Conservation (phyloP, 2,888 invertebrate species). For the Caenorhabditis imperialis region DNA sequence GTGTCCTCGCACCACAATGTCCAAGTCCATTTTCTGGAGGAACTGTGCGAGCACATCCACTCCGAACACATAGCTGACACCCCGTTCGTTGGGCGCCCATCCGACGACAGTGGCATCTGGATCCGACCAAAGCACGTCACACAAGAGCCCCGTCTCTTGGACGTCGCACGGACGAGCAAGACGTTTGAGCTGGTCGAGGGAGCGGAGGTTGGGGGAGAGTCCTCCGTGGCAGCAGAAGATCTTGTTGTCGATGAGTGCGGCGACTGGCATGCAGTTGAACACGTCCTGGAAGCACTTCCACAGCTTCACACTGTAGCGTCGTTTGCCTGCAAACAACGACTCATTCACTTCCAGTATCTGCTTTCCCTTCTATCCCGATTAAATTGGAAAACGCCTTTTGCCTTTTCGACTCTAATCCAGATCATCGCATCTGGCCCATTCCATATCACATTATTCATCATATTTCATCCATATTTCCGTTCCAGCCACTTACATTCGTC, state of each 20-base stretch:
- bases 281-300: constrained; percentile 78
- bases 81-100: constrained; percentile 76
- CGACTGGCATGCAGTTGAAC: constrained; percentile 77
- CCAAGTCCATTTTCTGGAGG: constrained; percentile 75
- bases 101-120: constrained; percentile 73
- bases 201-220: constrained; percentile 73
- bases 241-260: constrained; percentile 75
- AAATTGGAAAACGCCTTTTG: background rate
- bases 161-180: constrained; percentile 75
- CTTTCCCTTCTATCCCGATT: background rate
- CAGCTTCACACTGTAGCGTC: constrained; percentile 70
- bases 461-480: constrained; percentile 17
- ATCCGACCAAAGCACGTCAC: constrained; percentile 76
- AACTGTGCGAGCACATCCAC: constrained; percentile 74
- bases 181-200: constrained; percentile 74
- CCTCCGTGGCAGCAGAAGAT: constrained; percentile 77
- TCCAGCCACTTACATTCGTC: constrained; percentile 73
- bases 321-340: constrained; percentile 67
- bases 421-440: constrained; percentile 18
- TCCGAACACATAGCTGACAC: constrained; percentile 76
- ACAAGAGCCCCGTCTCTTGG: constrained; percentile 75
- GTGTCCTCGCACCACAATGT: constrained; percentile 76
- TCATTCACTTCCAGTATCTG: too few relatives aligned
- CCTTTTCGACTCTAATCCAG: background rate
- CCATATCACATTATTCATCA: background rate